Base-by-base conservation (phyloP, 92 coral and sea anemone species). In the Palythoa grandiflora region DNA sequence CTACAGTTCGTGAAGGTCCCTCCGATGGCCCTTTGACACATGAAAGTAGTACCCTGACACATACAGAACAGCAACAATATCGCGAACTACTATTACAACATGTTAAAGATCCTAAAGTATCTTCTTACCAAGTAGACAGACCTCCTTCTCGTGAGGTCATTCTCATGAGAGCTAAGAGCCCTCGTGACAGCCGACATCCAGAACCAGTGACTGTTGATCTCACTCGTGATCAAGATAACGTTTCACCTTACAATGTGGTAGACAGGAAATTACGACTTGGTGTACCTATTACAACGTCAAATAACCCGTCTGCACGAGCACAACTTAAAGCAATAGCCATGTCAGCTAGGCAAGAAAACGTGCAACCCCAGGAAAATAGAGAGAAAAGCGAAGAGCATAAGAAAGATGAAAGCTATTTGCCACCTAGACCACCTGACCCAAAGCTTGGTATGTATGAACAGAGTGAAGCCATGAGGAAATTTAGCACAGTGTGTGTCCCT, bases 401-500 rank as follows among this genome's bases (percentile, higher is more conserved):
- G 63, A 73, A 63, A n/a, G 94, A 91, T 19, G 90, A 91, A 60
- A 86, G 87, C 10, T 87, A 87, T 59, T 83, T 92, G 68, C 93
- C 93, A 13, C 91, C 94, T 12, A 92, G 95, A 78, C 89, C 85
- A 38, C 99, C 99, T 51, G 99, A 97, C 73, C 92, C 97, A 53
- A 94, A 97, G 87, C 91, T 97, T 3, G 86, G 86, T 11, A 89
- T 50, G 6, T 92, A 93, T 48, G 99, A 97, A 87, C 95, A 88
- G 89, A 92, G 79, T 38, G 99, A 97, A 86, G 99, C 99, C 9
- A 93, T 92, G 10, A 87, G 98, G 57, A 97, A 92, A 78, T 44
- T 44, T 44, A 44, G 50, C 7, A 44, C 50, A 3, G 50, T 44
- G 50, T 44, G 50, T 44, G 50, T 44, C 50, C 50, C 50, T 4